Conservation (phyloP, 2,113 vertebrate species). For the Calonectris borealis region DNA sequence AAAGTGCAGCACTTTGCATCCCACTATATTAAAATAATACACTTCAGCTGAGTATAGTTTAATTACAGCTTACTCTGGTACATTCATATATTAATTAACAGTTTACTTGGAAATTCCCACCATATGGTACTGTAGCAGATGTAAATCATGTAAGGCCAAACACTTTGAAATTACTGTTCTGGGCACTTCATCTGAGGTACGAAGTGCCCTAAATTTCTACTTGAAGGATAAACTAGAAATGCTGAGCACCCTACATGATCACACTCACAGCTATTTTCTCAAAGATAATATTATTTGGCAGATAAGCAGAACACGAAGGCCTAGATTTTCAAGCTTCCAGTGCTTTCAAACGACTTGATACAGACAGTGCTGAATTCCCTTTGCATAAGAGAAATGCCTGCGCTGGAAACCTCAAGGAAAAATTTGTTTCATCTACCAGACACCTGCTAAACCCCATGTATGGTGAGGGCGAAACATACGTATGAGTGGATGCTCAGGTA, state of each 20-base stretch:
- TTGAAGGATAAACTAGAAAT: neutral
- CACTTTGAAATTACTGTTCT: constrained; percentile 27
- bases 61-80: constrained; percentile 32
- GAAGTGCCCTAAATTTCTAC: constrained; percentile 11
- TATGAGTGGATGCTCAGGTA: accelerated
- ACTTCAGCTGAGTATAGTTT: constrained; percentile 12
- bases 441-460: neutral
- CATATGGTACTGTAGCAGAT: constrained; percentile 58
- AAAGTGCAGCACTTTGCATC: neutral
- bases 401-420: neutral
- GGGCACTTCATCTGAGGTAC: constrained; percentile 16
- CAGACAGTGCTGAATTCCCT: neutral
- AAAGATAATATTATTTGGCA: neutral
- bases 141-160: constrained; percentile 52
- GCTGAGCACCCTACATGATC: neutral
- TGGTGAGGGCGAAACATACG: accelerated
- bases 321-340: neutral
- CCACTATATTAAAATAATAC: neutral
- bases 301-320: neutral
- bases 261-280: neutral
- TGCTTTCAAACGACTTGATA: neutral
- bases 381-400: neutral
- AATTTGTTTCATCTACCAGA: neutral
- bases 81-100: constrained; percentile 52
- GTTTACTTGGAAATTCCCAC: constrained; percentile 58